These are phyloP conservation scores for Cisticola juncidis DNA, from an alignment of 2,113 vertebrate genomes.

Conservation along the genomic window DNA sequence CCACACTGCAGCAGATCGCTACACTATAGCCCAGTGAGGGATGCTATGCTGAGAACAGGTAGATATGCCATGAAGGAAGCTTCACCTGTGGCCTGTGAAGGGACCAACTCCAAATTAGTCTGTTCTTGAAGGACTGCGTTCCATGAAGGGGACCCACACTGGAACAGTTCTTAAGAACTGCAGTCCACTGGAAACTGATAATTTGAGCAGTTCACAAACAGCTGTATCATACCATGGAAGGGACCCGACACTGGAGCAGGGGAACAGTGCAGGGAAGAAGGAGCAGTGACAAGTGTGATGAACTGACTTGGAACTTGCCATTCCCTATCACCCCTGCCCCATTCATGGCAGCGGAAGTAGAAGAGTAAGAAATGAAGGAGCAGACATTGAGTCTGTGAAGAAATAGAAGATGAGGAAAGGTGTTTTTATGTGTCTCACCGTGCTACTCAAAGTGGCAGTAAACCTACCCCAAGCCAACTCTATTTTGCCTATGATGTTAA, in stretches of 20 bases:
- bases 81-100: background rate
- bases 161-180: background rate
- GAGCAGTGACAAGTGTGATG: background rate
- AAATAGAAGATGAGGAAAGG: background rate
- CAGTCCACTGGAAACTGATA: background rate
- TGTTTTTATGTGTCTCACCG: background rate
- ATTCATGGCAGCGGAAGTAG: background rate
- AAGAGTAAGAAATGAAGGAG: background rate
- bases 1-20: fast-evolving
- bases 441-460: background rate
- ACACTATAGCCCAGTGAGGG: fast-evolving
- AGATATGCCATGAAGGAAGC: background rate
- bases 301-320: background rate
- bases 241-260: background rate
- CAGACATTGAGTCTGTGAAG: background rate
- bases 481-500: background rate
- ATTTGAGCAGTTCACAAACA: background rate
- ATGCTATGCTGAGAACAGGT: fast-evolving
- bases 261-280: background rate
- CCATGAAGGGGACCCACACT: background rate
- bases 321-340: background rate
- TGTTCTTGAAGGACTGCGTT: background rate
- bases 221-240: background rate
- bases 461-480: background rate
- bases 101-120: background rate